Evolutionary conservation across 2,888 invertebrate species (phyloP).

Genomic region (Trachelus troglodyta): DNA sequence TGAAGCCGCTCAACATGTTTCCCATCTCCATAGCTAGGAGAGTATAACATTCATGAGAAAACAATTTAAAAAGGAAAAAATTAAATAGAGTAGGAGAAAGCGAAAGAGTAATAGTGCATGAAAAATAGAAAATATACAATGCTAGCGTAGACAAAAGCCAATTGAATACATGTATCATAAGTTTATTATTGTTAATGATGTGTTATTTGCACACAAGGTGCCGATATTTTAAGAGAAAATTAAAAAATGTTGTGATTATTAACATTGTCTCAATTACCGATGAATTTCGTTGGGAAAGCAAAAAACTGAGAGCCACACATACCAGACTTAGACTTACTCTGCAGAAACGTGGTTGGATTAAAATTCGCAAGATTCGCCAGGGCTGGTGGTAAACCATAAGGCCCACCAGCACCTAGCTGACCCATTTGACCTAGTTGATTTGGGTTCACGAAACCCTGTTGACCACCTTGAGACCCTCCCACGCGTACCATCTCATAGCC

Average conservation of each 20-base stretch:
- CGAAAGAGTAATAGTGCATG: too few species aligned
- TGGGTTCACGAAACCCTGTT: conserved; percentile 49
- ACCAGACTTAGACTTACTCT: conserved; percentile 74
- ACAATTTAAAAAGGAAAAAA: neutral
- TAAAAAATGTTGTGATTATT: too few species aligned
- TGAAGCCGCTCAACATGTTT: conserved; percentile 60
- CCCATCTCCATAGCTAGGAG: conserved; percentile 61
- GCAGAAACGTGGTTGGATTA: conserved; percentile 84
- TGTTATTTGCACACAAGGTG: too few species aligned
- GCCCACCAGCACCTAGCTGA: conserved; percentile 48
- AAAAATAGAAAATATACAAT: too few species aligned
- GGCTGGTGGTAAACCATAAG: conserved; percentile 53
- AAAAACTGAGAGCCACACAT: conserved; percentile 14
- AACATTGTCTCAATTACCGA: too few species aligned
- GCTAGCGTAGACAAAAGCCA: too few species aligned
- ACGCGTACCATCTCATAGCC: conserved; percentile 72
- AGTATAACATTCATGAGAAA: neutral
- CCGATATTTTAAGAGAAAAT: too few species aligned
- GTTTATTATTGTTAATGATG: too few species aligned
- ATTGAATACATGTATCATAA: too few species aligned
- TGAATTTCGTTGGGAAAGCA: too few species aligned
- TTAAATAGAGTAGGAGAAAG: too few species aligned
- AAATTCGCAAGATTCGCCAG: conserved; percentile 66
- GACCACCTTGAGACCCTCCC: conserved; percentile 60
- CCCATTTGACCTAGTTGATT: conserved; percentile 64